phyloP scores from a whole-genome alignment of 2,113 vertebrate species.

The Calyptomena viridis region DNA sequence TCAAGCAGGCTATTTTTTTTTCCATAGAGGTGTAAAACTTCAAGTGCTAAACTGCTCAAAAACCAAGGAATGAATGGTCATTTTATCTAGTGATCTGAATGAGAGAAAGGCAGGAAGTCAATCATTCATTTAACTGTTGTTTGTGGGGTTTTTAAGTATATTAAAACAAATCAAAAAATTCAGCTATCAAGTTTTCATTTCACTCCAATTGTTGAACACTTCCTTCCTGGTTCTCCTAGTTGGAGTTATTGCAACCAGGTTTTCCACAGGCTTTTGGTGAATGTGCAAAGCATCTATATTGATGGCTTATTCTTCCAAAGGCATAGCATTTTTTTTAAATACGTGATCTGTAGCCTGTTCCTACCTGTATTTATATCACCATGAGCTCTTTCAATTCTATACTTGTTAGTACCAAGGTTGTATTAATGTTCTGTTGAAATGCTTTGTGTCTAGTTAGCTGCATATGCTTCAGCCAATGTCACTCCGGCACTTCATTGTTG shows the following conservation, averaged over 20 bases:
- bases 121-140: background rate
- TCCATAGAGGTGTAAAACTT: background rate
- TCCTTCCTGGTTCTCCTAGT: background rate
- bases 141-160: background rate
- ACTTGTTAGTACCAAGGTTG: background rate
- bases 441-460: background rate
- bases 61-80: background rate
- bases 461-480: fast-evolving
- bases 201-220: fast-evolving
- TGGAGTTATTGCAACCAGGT: background rate
- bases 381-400: background rate
- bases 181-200: background rate
- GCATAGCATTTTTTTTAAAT: background rate
- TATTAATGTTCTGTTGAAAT: background rate
- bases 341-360: background rate
- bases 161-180: background rate
- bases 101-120: background rate
- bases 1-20: background rate
- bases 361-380: background rate
- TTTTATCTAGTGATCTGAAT: background rate
- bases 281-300: background rate
- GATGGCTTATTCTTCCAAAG: background rate
- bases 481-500: background rate
- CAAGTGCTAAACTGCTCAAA: background rate
- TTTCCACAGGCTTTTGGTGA: background rate